Base-by-base conservation (phyloP, 2,888 invertebrate genomes). In the Cremastobaeus sp. region DNA sequence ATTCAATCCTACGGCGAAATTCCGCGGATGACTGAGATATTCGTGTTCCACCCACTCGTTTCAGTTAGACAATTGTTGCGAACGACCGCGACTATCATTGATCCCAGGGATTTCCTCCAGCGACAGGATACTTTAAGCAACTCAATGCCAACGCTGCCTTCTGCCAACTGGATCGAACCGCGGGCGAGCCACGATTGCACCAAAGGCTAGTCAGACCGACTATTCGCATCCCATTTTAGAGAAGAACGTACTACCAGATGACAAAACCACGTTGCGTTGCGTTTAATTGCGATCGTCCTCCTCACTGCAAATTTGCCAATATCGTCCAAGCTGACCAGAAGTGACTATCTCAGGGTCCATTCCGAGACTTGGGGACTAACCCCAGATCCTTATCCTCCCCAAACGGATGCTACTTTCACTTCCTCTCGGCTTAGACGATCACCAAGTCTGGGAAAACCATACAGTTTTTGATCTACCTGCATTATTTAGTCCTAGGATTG, bases 181-280 rank as follows among this genome's bases (percentile, higher is more conserved):
- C 14, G 25, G 35, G 57, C 18, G 1, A 47, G 20, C 32, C 54
- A 48, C 11, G 4, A 6, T 32, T 28, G 50, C 35, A 55, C 12
- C 47, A 57, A 50, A 64, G 48, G 64, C 64, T 64, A 57, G 64
- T 71, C 71, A 64, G 50, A 43, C 32, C 52, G 52, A 64, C 50
- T 41, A 57, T 32, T 57, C 64, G 35, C 64, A 64, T 71, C 55
- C 21, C 21, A 28, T 57, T 55, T 41, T 50, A 55, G 62, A 43
- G 32, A 57, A 39, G 25, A 20, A 45, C 28, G 41, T 41, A 69
- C 69, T 69, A 60, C 60, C 69, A 60, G 15, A 18, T 17, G 35
- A 60, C 59, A 35, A 59, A 32, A 30, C 43, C 25, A 62, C 52
- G 54, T 60, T 69, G 30, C 11, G 47, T 34, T 59, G 60, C 52